Evolutionary conservation across 2,797 vertebrate species (phyloP), one percentile per base, ranked within the genome.

Genomic region (Propithecus perrieri): DNA sequence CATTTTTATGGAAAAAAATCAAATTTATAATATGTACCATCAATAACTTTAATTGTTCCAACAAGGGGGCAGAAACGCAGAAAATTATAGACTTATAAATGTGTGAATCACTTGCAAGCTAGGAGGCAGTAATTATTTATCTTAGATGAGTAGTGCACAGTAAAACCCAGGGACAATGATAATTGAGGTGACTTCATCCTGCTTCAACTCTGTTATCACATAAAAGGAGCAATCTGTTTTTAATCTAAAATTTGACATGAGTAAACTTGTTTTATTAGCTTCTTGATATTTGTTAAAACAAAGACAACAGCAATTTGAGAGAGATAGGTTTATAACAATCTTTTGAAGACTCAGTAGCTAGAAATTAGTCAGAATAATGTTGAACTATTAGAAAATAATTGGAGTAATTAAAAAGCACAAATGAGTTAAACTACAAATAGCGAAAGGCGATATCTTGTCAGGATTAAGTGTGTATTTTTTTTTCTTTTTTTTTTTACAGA

Each of bases 111-210:
- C 65, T 97, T 97, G 90, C 80, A 95, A 94, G 94, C 71, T 90
- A 94, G 78, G 97, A 96, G 28, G 35, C n/a, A 46, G 94, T 94
- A 97, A 97, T 98, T 98, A 89, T 97, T 98, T 98, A 96, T 96
- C 94, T 91, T 86, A 74, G 88, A 92, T 75, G 33, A 30, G 13
- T 92, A 94, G 46, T 67, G 35, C 2, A 65, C 72, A 95, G 6
- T 97, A 96, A 98, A 98, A 97, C 80, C 53, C 38, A 80, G 81
- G 92, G 78, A 96, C 89, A 96, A 89, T 94, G 97, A 95, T 98
- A 96, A 98, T 86, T 97, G 92, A 92, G 94, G 78, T 98, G 97
- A 95, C 85, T 97, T 97, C 46, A 28, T 95, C 96, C 75, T 63
- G 13, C 0, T 0, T 98, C 95, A 96, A 89, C 33, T 97, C 93